Evolutionary conservation across 2,113 vertebrate genomes (phyloP), one percentile per base, ranked within the genome.

Genomic region (Equus przewalskii): DNA sequence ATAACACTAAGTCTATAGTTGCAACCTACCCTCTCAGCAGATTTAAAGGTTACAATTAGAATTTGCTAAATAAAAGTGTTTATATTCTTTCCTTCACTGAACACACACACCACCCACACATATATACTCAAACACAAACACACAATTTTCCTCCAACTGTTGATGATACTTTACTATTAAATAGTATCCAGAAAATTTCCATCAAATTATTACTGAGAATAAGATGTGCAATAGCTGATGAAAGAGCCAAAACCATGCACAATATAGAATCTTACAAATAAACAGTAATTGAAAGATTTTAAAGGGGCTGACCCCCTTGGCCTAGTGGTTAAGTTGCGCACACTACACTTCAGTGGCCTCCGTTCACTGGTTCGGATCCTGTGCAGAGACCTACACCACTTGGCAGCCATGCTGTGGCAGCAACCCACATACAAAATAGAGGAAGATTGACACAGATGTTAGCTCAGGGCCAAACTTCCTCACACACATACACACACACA

Each of bases 41-140:
- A 94, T 98, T 98, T 97, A 97, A 96, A 91, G 44, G n/a, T 95
- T 97, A 89, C 7, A 65, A 15, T 89, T 84, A 85, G 46, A 94
- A 49, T 33, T 96, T 92, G 15, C 7, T 82, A 95, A 97, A 96
- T 26, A 78, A 64, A 96, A 49, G 6, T 80, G 3, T 94, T 97
- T 94, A 72, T 7, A 46, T 89, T 91, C 49, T 54, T 64, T 76
- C 69, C 24, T 91, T 97, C 65, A 41, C 3, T 90, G 44, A 65
- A 58, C 60, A 81, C 15, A 67, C 6, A 54, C 3, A 21, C 15
- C 10, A 26, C 30, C 90, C 44, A 91, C 56, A 79, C 0, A 51
- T 69, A 69, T 1, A 51, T 24, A 79, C 26, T 73, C 28, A 81
- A 94, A 82, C 21, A 83, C 2, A 79, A 14, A 49, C 2, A 33